Evolutionary conservation across 1,140 invertebrate species (phyloP).

Genomic region (Drosophila ironensis): DNA sequence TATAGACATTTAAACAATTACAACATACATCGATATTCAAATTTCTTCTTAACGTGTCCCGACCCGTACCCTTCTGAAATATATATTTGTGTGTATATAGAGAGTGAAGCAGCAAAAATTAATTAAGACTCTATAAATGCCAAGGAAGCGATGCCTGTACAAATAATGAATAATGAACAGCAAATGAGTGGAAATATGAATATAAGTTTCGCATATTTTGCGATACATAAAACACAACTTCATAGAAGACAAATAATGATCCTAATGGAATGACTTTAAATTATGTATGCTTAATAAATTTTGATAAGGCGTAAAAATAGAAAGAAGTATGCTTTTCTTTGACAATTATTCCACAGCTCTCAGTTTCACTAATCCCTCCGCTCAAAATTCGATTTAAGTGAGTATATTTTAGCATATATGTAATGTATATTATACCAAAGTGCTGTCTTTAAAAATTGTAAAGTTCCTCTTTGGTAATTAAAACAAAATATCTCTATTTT

Average conservation of each 20-base stretch:
- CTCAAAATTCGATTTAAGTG: neutral
- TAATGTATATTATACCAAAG: too few relatives aligned
- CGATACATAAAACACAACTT: constrained; percentile 40
- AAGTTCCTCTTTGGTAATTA: neutral
- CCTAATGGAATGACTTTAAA: constrained; percentile 36
- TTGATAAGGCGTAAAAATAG: constrained; percentile 37
- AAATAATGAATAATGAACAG: constrained; percentile 24
- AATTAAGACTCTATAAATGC: constrained; percentile 30
- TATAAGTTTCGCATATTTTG: constrained; percentile 38
- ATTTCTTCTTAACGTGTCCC: constrained; percentile 3
- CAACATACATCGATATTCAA: constrained; percentile 7
- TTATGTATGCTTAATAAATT: constrained; percentile 42
- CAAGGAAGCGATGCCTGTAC: constrained; percentile 43
- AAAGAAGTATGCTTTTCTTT: neutral
- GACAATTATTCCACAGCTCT: constrained; percentile 23
- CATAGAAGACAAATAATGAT: constrained; percentile 46
- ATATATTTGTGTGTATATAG: too few relatives aligned
- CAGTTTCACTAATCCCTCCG: neutral
- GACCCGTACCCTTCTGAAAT: constrained; percentile 20
- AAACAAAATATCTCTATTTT: neutral
- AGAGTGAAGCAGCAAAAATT: constrained; percentile 4
- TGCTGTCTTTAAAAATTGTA: too few relatives aligned
- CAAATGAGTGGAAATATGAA: constrained; percentile 22
- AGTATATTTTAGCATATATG: too few relatives aligned
- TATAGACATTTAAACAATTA: constrained; percentile 35